Percentiles rank a stretch among this genome's conserved stretches.
These are phyloP conservation scores for Lepilemur septentrionalis DNA, from an alignment of 2,797 vertebrate genomes.

Conservation along the genomic window DNA sequence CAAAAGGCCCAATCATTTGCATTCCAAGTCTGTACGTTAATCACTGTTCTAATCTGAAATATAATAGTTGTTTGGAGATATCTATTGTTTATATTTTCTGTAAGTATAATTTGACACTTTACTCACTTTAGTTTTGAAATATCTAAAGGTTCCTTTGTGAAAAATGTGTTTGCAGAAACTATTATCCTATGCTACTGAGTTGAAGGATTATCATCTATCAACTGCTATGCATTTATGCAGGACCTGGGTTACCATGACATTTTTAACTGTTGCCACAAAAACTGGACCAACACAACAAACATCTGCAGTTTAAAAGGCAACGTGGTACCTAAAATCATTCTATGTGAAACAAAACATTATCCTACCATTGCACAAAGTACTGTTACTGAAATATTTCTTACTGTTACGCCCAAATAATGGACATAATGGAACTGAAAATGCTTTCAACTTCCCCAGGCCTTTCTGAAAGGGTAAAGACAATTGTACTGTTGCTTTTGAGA, in stretches of 20 bases:
- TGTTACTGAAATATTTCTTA: background rate
- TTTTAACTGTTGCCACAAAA: background rate
- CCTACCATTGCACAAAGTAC: background rate
- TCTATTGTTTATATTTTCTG: background rate
- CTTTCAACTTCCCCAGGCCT: background rate
- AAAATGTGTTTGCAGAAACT: background rate
- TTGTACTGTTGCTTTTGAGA: background rate
- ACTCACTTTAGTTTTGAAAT: conserved; percentile 4
- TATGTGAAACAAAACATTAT: background rate
- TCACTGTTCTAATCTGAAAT: background rate
- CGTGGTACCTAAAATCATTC: background rate
- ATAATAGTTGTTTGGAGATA: background rate
- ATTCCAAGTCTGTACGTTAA: background rate
- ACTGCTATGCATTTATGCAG: background rate
- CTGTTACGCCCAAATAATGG: background rate
- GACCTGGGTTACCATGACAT: background rate
- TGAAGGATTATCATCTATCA: background rate
- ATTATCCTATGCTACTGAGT: background rate
- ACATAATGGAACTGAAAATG: conserved; percentile 7
- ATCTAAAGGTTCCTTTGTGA: conserved; percentile 27
- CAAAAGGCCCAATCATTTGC: background rate
- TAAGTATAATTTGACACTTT: background rate
- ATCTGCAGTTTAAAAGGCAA: background rate
- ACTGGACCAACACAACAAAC: background rate
- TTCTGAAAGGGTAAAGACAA: background rate